Evolutionary conservation across 2,888 invertebrate species (phyloP).

Genomic region (Polyommatus iphigenia): DNA sequence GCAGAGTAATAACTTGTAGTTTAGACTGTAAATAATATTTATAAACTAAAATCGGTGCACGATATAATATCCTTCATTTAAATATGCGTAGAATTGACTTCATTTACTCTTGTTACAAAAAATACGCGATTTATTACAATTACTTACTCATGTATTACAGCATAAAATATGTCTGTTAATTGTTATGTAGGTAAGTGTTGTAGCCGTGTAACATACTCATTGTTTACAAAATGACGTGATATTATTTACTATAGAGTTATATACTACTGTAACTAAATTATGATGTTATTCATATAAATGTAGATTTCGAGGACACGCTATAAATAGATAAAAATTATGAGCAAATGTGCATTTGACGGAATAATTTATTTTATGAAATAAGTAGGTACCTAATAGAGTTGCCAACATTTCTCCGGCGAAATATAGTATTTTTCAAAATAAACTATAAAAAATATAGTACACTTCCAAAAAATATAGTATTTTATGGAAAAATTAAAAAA

Average conservation of each 20-base stretch:
- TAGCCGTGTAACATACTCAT: neutral
- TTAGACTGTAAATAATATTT: neutral
- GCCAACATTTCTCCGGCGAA: too few species aligned
- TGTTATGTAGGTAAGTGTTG: too few species aligned
- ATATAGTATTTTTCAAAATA: too few species aligned
- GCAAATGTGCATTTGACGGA: neutral
- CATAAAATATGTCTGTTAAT: too few species aligned
- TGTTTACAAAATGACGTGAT: neutral
- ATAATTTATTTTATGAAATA: neutral
- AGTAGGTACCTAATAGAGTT: neutral
- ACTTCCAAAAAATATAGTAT: too few species aligned
- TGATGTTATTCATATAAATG: neutral
- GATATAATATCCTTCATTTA: neutral
- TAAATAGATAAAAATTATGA: neutral
- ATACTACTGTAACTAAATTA: neutral
- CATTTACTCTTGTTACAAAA: neutral
- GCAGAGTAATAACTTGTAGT: neutral
- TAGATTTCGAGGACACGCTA: neutral
- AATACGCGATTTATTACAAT: neutral
- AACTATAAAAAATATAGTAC: too few species aligned
- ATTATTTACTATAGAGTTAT: neutral
- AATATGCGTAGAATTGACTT: neutral
- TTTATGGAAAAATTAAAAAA: too few species aligned
- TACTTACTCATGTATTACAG: neutral
- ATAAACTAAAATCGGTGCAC: neutral